Percentiles rank a stretch among this genome's conserved stretches.
Conservation (phyloP, 2,797 vertebrate genomes). For the Lacerta bilineata region DNA sequence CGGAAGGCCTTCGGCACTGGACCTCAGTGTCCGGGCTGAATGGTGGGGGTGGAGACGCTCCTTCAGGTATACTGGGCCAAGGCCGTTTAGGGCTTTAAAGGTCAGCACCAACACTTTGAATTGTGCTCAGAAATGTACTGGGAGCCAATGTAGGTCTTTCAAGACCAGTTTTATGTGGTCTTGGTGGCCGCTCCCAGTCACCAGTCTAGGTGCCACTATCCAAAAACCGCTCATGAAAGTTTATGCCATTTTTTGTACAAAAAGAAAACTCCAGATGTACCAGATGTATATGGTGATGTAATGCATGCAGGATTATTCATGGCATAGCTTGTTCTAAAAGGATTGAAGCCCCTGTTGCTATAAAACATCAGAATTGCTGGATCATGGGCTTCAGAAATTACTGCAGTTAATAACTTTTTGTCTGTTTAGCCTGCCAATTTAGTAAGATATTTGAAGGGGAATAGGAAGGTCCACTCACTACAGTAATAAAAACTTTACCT, state of each 20-base stretch:
- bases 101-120: too few species aligned
- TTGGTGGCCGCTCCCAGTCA: too few species aligned
- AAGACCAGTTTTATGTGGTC: too few species aligned
- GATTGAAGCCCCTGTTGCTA: neutral
- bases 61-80: too few species aligned
- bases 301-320: neutral
- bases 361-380: neutral
- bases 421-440: slow-evolving; percentile 35
- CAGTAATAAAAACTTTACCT: slow-evolving; percentile 59
- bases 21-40: too few species aligned
- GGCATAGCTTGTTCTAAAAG: neutral
- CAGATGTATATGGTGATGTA: neutral
- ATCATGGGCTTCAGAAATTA: neutral
- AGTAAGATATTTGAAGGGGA: slow-evolving; percentile 34
- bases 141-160: too few species aligned
- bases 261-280: too few species aligned
- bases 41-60: too few species aligned
- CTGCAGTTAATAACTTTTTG: neutral
- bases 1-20: too few species aligned
- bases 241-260: neutral
- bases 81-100: too few species aligned
- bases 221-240: neutral
- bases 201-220: too few species aligned
- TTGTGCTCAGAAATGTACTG: too few species aligned
- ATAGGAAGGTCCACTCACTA: slow-evolving; percentile 31